Conservation (phyloP, 2,797 vertebrate species). For the Mormyrops boulengeri region DNA sequence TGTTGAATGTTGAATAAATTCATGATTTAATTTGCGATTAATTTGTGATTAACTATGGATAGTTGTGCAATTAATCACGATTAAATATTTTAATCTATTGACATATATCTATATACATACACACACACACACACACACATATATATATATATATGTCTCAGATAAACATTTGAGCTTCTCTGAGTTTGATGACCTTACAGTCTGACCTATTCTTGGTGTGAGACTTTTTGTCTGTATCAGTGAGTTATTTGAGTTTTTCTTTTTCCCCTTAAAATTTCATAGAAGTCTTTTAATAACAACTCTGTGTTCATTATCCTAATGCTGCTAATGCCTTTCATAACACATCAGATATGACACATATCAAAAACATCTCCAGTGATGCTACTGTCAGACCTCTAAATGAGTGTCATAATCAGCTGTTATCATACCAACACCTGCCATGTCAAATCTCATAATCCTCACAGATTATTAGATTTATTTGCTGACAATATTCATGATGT, state of each 20-base stretch:
- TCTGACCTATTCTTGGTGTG: not conserved
- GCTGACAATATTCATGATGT: not conserved
- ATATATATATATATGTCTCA: not conserved
- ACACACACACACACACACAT: not conserved
- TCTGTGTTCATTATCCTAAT: not conserved
- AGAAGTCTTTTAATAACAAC: not conserved
- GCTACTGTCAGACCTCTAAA: not conserved
- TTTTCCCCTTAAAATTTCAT: not conserved
- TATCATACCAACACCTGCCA: not conserved
- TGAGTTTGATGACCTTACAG: not conserved
- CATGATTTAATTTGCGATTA: too few species aligned
- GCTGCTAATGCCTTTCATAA: not conserved
- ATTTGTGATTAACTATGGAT: too few species aligned
- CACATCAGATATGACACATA: not conserved
- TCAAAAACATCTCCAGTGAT: not conserved
- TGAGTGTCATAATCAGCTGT: not conserved
- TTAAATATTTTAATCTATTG: too few species aligned
- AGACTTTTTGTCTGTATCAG: not conserved
- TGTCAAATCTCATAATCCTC: not conserved
- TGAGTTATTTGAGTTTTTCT: not conserved
- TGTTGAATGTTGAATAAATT: too few species aligned
- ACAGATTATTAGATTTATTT: not conserved
- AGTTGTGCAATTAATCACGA: too few species aligned
- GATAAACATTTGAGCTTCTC: not conserved
- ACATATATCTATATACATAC: not conserved